phyloP scores from a whole-genome alignment of 2,888 invertebrate genomes.

The Phymatocera aterrima region DNA sequence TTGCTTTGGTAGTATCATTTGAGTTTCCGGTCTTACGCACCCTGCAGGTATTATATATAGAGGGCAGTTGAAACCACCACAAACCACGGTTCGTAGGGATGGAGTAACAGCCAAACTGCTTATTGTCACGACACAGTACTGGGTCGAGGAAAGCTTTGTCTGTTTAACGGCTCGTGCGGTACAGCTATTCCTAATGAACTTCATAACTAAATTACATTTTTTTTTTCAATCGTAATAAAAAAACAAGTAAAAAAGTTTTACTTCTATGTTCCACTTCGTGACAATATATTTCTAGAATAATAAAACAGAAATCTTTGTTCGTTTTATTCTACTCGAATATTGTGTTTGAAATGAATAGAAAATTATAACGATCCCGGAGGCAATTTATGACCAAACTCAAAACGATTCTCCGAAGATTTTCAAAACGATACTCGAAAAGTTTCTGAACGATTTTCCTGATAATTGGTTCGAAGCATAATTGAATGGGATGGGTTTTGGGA shows the following conservation, averaged over 20 bases:
- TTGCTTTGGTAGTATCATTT: background rate
- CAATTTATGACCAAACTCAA: too few relatives aligned
- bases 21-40: slow-evolving; percentile 34
- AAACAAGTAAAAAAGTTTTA: slow-evolving; percentile 3
- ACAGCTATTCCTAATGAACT: slow-evolving; percentile 63
- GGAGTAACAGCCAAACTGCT: slow-evolving; percentile 22
- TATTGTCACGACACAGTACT: slow-evolving; percentile 29
- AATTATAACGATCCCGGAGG: too few relatives aligned
- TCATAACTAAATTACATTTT: slow-evolving; percentile 68
- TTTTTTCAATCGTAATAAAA: too few relatives aligned
- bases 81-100: slow-evolving; percentile 7
- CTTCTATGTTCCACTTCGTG: background rate
- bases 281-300: background rate
- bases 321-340: too few relatives aligned
- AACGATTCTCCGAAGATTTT: background rate
- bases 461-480: too few relatives aligned
- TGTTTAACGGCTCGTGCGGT: slow-evolving; percentile 13
- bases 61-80: slow-evolving; percentile 1
- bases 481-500: too few relatives aligned
- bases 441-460: background rate
- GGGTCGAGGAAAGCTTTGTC: slow-evolving; percentile 33
- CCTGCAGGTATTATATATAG: background rate
- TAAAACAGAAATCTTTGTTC: too few relatives aligned
- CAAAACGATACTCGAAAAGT: too few relatives aligned
- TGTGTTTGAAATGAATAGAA: too few relatives aligned